These are phyloP conservation scores for Tauraco hartlaubi DNA, from an alignment of 2,797 vertebrate species.

Conservation along the genomic window DNA sequence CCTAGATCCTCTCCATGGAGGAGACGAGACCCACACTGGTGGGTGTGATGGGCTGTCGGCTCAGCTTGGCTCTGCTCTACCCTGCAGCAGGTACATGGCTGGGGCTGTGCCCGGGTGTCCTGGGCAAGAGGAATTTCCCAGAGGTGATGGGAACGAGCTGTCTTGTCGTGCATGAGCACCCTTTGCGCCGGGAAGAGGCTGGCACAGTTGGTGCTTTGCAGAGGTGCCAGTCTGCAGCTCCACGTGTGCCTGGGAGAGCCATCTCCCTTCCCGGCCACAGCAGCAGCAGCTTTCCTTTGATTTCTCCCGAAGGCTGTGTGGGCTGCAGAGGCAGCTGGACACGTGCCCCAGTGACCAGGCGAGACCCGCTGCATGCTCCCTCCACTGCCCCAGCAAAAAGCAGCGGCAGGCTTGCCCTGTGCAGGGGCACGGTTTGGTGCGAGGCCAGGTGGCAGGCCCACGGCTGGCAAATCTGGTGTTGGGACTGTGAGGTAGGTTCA, in stretches of 20 bases:
- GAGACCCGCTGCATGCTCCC: not conserved
- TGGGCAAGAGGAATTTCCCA: not conserved
- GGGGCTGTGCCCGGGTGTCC: not conserved
- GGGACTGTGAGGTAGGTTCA: not conserved
- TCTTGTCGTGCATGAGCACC: accelerated
- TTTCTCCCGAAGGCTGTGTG: not conserved
- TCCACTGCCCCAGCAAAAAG: not conserved
- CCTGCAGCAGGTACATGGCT: not conserved
- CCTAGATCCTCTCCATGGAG: not conserved
- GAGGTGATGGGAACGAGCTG: not conserved
- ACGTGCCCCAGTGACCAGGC: accelerated
- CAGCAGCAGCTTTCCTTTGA: not conserved
- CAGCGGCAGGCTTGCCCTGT: accelerated
- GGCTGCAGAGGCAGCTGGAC: not conserved
- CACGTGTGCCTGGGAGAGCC: not conserved
- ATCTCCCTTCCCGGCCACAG: not conserved
- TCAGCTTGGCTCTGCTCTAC: not conserved
- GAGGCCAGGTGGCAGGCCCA: not conserved
- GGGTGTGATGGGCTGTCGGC: not conserved
- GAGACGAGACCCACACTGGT: not conserved
- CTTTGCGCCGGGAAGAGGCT: accelerated
- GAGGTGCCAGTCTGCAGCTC: not conserved
- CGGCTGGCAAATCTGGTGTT: accelerated
- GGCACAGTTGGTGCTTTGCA: not conserved
- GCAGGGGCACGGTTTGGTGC: not conserved